These are phyloP conservation scores for Nephrocerus scutellatus DNA, from an alignment of 2,888 invertebrate genomes.

Conservation along the genomic window DNA sequence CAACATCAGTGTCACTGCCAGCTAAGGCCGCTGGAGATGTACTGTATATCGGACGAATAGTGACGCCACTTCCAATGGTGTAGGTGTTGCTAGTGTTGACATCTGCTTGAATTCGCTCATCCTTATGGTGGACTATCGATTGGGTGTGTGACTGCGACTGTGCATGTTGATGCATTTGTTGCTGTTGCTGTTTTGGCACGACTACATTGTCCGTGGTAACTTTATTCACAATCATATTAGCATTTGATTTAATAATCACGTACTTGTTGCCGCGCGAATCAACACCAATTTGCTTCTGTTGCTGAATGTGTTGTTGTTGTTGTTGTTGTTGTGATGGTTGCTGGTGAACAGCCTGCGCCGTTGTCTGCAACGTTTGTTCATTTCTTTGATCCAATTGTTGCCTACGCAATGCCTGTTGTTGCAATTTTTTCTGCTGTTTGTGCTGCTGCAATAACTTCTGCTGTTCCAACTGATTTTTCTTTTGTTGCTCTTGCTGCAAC, in stretches of 20 bases:
- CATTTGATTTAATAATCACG: slow-evolving; percentile 29
- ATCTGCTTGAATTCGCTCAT: too few relatives aligned
- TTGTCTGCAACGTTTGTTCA: too few relatives aligned
- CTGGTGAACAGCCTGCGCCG: slow-evolving; percentile 11
- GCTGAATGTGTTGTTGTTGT: slow-evolving; percentile 12
- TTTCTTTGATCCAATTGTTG: too few relatives aligned
- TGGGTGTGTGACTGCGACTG: slow-evolving; percentile 2
- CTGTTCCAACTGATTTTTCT: slow-evolving; percentile 15
- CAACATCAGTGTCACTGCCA: too few relatives aligned
- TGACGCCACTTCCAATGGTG: slow-evolving; percentile 18
- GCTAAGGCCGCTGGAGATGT: too few relatives aligned
- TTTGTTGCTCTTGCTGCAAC: slow-evolving; percentile 15
- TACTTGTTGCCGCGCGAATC: slow-evolving; percentile 43
- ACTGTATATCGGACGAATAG: slow-evolving; percentile 13
- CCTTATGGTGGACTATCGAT: neutral
- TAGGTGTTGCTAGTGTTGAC: slow-evolving; percentile 8
- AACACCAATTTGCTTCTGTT: slow-evolving; percentile 28
- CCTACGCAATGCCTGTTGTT: too few relatives aligned
- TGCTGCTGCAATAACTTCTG: slow-evolving; percentile 15
- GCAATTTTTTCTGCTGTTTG: slow-evolving; percentile 10
- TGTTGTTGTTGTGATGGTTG: slow-evolving; percentile 11
- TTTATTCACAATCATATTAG: slow-evolving; percentile 14
- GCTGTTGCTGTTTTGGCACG: slow-evolving; percentile 12
- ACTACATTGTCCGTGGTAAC: slow-evolving; percentile 20
- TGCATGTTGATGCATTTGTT: slow-evolving; percentile 11